phyloP scores from a whole-genome alignment of 2,113 vertebrate species.

The Peromyscus maniculatus region DNA sequence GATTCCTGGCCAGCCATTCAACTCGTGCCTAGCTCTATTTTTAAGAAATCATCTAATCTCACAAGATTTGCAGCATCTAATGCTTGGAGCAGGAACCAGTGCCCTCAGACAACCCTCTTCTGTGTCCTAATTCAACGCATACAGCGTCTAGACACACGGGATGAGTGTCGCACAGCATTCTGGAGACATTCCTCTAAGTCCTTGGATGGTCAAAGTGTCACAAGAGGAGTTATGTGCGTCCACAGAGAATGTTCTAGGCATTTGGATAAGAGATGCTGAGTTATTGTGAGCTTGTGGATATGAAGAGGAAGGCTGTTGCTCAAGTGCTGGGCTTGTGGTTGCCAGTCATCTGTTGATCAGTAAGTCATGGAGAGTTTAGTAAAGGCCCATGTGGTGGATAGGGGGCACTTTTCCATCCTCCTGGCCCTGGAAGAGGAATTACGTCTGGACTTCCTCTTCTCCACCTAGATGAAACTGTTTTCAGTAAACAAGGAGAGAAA shows the following conservation, averaged over 20 bases:
- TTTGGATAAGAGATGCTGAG: not conserved
- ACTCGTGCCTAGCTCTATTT: not conserved
- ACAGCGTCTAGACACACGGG: not conserved
- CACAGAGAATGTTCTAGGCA: not conserved
- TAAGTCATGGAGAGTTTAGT: not conserved
- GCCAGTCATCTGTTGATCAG: not conserved
- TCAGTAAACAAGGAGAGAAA: not conserved
- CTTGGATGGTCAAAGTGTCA: not conserved
- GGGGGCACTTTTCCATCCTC: not conserved
- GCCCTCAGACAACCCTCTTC: not conserved
- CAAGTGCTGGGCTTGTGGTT: not conserved
- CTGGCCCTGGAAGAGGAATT: not conserved
- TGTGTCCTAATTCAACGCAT: not conserved
- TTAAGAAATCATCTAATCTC: not conserved
- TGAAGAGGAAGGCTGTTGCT: not conserved
- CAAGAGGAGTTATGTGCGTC: not conserved
- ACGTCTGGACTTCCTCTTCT: not conserved
- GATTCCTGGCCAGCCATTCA: not conserved
- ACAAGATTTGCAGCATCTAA: not conserved
- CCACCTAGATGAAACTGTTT: not conserved
- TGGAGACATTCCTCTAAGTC: conserved; percentile 36
- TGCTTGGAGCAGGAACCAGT: not conserved
- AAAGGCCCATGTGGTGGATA: not conserved
- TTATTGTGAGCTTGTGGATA: not conserved
- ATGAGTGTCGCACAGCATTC: not conserved